Base-by-base conservation (phyloP, 2,888 invertebrate species). In the Dicycla oo region DNA sequence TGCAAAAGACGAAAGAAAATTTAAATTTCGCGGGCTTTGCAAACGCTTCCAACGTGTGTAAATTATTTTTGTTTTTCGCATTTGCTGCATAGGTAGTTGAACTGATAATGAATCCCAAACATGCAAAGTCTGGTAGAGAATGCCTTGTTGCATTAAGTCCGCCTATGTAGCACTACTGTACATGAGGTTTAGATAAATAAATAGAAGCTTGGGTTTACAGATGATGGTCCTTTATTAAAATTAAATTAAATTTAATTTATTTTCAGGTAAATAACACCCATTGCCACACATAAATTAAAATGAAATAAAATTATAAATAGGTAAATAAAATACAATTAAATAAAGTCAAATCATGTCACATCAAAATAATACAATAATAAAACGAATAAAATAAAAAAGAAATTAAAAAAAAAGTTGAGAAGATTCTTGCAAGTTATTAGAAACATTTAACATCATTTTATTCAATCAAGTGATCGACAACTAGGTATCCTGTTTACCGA, bases 31-130 rank as follows among this genome's bases (percentile, higher is more conserved):
- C n/a, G n/a, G n/a, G n/a, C n/a, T n/a, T n/a, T n/a, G n/a, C n/a
- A 80, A 64, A n/a, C 0, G 23, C 13, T 43, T 58, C 0, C 15
- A 78, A 45, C 1, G 18, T 30, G 11, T 20, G n/a, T 45, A 54
- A n/a, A 11, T 34, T 30, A 49, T 67, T 40, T 15, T 15, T 26
- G 40, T n/a, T 45, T 15, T 11, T 11, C 0, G 4, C 26, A 49
- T 56, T 26, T 20, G 20, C 43, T 69, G 5, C 40, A 30, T 30
- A 40, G 60, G 54, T 61, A 40, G 60, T 60, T 61, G 3, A 61
- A 43, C 15, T 4, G n/a, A 20, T 45, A 54, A 69, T 54, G 15
- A n/a, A n/a, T 34, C 13, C 2, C 20, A 8, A 23, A 49, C 15
- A 26, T 57, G 10, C 0, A 26, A 30, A n/a, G 8, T 49, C 20